Evolutionary conservation across 1,140 invertebrate genomes (phyloP), one percentile per base, ranked within the genome.

Genomic region (Brachionus asplanchnoidis): DNA sequence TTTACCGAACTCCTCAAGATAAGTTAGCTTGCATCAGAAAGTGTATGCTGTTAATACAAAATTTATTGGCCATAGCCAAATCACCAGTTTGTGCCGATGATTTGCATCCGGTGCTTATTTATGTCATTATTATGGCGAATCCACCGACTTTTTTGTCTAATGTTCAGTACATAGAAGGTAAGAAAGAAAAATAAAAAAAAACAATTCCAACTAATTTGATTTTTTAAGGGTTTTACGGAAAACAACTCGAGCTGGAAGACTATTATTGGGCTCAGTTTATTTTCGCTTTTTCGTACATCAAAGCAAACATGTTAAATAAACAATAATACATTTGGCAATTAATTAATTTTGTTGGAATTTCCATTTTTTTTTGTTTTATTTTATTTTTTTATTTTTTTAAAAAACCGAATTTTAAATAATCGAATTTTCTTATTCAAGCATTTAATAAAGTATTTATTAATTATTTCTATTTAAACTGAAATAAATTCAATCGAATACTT

Each of bases 241-340:
- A 82, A 40, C 53, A 82, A 65, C 42, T 82, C n/a, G 79, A 82
- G 42, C 60, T 46, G 3, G 53, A 82, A 60, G 79, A 82, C n/a
- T 99, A 98, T 90, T 98, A 96, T 93, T 99, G 97, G 97, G 97
- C 95, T 53, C 96, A 98, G 89, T 98, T 99, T 82, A 82, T 82
- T 23, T 82, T 82, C 42, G 79, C 79, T 46, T 82, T 82, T 82
- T 82, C 79, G 2, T 82, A 82, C 53, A 82, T 82, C 17, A 82
- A 82, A n/a, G 79, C 79, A 65, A 60, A 82, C 32, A 82, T 82
- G 79, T 68, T 82, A 60, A 82, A 82, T 44, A 82, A 65, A 28
- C 53, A 82, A 82, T 82, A 65, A 65, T 46, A 46, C 44, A 14
- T 46, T 4, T 40, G 26, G 32, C 17, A 68, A 68, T 68, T 32